These are phyloP conservation scores for Thalassoma bifasciatum DNA, from an alignment of 2,113 vertebrate genomes.

Conservation along the genomic window DNA sequence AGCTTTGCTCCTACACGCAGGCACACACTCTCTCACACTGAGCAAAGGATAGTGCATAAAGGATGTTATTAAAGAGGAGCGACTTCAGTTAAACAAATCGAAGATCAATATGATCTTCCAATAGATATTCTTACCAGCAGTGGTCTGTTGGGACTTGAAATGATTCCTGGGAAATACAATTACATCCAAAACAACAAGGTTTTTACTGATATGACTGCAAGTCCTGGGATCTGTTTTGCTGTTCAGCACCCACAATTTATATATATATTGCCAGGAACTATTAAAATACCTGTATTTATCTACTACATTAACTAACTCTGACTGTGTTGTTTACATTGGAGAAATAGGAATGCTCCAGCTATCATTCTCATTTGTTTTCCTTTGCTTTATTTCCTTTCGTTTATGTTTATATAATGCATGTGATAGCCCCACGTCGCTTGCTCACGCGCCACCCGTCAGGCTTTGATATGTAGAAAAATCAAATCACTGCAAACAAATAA, in stretches of 20 bases:
- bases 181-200: conserved; percentile 35
- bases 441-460: conserved; percentile 40
- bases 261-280: conserved; percentile 35
- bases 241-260: conserved; percentile 47
- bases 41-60: conserved; percentile 1
- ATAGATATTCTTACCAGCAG: conserved; percentile 50
- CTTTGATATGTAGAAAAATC: conserved; percentile 70
- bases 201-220: conserved; percentile 34
- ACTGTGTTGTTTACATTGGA: conserved; percentile 47
- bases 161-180: conserved; percentile 63
- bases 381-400: conserved; percentile 45
- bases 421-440: conserved; percentile 58
- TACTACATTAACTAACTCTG: conserved; percentile 32
- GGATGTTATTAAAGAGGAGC: conserved; percentile 52
- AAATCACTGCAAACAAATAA: conserved; percentile 70
- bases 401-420: conserved; percentile 58
- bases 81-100: conserved; percentile 51
- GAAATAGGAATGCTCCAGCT: conserved; percentile 21
- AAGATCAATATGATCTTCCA: conserved; percentile 63
- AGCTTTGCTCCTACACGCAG: conserved; percentile 29
- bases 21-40: background rate
- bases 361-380: conserved; percentile 42
- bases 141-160: conserved; percentile 27
- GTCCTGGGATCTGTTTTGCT: conserved; percentile 32
- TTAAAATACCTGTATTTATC: conserved; percentile 42